Evolutionary conservation across 2,888 invertebrate genomes (phyloP), one percentile per base, ranked within the genome.

Genomic region (Cheilosia soror): DNA sequence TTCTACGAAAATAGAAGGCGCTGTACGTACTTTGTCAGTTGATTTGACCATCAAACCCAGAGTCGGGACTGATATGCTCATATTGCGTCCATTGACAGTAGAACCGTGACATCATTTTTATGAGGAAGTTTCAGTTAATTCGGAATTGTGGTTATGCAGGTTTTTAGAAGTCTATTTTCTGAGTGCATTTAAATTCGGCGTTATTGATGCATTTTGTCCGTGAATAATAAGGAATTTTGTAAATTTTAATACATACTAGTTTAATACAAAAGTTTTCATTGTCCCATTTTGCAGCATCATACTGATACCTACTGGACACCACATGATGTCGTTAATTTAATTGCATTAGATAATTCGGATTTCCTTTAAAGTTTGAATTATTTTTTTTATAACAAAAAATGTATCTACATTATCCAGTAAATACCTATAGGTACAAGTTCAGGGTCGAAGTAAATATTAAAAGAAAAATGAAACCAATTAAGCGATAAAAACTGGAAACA

Each of bases 41-140:
- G 29, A 63, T 37, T 44, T 65, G 76, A 42, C 66, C 68, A 53
- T 57, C 53, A 60, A 33, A 37, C 13, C 7, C 55, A 78, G 71
- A 49, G 71, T 33, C 58, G 63, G 40, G 49, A 42, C 65, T 42
- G 49, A 58, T 63, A 40, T 77, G 13, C 27, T 55, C 11, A 13
- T 44, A 63, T 31, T 37, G 40, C 31, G 57, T 40, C 57, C 49
- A 65, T 25, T 42, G 15, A 44, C 57, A 40, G 15, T 55, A 25
- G n/a, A 11, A 40, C 47, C 57, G 63, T 63, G 63, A 71, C 49
- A 63, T 58, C 65, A 71, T 58, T 0, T 15, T 40, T 4, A 47
- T 37, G 15, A 25, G 37, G 33, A 42, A 4, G 31, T 42, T 11
- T 25, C 13, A 53, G 60, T 15, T 13, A 42, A 33, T 11, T 20